These are phyloP conservation scores for Enteromius paludinosus DNA, from an alignment of 2,797 vertebrate genomes.

Conservation along the genomic window DNA sequence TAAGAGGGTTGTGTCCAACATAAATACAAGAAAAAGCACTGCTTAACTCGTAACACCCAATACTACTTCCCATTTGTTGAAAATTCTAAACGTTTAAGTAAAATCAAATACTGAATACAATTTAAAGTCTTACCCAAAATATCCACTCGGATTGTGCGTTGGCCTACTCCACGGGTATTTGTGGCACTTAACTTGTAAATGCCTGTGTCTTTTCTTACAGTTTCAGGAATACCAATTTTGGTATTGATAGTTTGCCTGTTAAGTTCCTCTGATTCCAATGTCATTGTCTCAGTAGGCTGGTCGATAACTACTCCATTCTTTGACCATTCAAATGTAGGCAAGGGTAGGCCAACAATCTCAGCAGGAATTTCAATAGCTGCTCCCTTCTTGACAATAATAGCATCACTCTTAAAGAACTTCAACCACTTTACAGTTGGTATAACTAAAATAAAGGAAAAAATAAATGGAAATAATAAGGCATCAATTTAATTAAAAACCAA, in stretches of 20 bases:
- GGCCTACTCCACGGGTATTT: constrained; percentile 86
- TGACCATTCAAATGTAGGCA: constrained; percentile 88
- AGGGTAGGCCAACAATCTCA: constrained; percentile 91
- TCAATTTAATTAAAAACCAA: background rate
- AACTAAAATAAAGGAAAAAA: constrained; percentile 72
- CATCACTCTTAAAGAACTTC: constrained; percentile 87
- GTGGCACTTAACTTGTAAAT: constrained; percentile 88
- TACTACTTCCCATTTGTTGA: background rate
- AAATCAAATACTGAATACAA: background rate
- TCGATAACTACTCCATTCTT: constrained; percentile 78
- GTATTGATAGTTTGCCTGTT: constrained; percentile 86
- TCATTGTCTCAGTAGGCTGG: constrained; percentile 82
- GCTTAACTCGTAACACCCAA: background rate
- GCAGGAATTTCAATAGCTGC: constrained; percentile 90
- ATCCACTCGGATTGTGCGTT: constrained; percentile 72
- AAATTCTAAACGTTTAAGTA: background rate
- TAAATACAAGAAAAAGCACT: background rate
- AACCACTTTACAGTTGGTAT: constrained; percentile 86
- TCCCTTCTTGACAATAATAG: constrained; percentile 89
- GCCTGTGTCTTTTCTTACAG: constrained; percentile 86
- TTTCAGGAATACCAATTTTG: constrained; percentile 84
- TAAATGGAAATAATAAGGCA: background rate
- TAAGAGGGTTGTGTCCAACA: background rate
- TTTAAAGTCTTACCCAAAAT: constrained; percentile 71
- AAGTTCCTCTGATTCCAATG: constrained; percentile 88